Conservation (phyloP, 2,888 invertebrate genomes). For the Arge pagana region DNA sequence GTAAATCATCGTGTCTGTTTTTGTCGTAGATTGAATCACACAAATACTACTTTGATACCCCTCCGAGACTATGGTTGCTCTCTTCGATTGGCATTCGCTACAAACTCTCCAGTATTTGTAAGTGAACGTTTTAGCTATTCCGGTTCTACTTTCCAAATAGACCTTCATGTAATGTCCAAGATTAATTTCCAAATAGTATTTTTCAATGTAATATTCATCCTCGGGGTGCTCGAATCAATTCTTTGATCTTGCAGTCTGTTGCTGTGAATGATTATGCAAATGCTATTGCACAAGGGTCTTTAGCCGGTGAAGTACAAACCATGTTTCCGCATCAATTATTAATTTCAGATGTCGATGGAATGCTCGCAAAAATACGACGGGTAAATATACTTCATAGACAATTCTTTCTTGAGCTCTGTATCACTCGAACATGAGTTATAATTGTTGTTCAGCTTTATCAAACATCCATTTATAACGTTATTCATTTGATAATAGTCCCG, state of each 20-base stretch:
- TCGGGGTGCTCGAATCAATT: no score
- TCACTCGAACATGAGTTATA: constrained; percentile 8
- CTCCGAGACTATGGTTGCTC: constrained; percentile 52
- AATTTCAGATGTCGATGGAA: constrained; percentile 47
- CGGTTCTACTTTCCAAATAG: no score
- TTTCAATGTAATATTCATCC: no score
- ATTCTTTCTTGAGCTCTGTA: not conserved
- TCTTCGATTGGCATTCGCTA: constrained; percentile 50
- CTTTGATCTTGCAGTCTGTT: constrained; percentile 51
- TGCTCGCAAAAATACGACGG: constrained; percentile 41
- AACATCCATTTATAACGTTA: constrained; percentile 6
- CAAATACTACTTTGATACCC: constrained; percentile 50
- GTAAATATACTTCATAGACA: constrained; percentile 38
- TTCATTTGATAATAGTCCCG: no score
- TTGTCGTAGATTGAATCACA: constrained; percentile 48
- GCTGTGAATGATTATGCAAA: constrained; percentile 62
- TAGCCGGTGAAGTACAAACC: constrained; percentile 61
- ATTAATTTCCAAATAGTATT: no score
- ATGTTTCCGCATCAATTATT: constrained; percentile 59
- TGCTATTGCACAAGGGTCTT: constrained; percentile 59
- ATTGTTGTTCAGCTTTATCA: not conserved
- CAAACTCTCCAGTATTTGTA: constrained; percentile 56
- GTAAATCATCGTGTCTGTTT: not conserved
- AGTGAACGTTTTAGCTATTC: no score
- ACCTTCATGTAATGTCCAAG: no score